These are phyloP conservation scores for Antheraea mylitta DNA, from an alignment of 1,140 invertebrate species.

Conservation along the genomic window DNA sequence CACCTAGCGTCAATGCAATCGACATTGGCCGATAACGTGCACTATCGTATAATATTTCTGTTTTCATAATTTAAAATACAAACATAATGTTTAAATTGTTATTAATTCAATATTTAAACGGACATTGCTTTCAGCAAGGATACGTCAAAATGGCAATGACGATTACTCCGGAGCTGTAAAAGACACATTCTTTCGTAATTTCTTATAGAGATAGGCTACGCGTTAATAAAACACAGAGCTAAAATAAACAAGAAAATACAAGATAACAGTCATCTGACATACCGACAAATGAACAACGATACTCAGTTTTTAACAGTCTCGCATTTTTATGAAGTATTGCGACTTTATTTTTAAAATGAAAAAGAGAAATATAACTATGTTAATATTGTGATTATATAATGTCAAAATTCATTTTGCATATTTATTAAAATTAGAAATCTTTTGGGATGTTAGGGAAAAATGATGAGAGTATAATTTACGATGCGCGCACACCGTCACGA, in stretches of 20 bases:
- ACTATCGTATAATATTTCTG: conserved; percentile 17
- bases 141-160: conserved; percentile 21
- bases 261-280: conserved; percentile 41
- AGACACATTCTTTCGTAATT: conserved; percentile 42
- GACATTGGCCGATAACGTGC: conserved; percentile 33
- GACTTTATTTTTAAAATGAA: too few relatives aligned
- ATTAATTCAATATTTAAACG: conserved; percentile 6
- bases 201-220: conserved; percentile 33
- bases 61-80: not conserved
- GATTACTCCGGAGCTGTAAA: conserved; percentile 27
- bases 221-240: conserved; percentile 52
- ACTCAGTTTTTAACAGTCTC: not conserved
- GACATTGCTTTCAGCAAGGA: conserved; percentile 9
- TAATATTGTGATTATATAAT: too few relatives aligned
- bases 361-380: too few relatives aligned
- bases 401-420: too few relatives aligned
- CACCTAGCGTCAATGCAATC: conserved; percentile 7
- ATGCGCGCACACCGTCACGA: too few relatives aligned
- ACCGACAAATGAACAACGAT: conserved; percentile 17
- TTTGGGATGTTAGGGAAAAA: too few relatives aligned
- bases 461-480: too few relatives aligned
- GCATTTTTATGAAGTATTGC: not conserved
- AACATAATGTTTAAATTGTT: not conserved
- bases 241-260: conserved; percentile 38
- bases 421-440: too few relatives aligned